Evolutionary conservation across 1,140 invertebrate species (phyloP), one percentile per base, ranked within the genome.

Genomic region (Notospermus geniculatus): DNA sequence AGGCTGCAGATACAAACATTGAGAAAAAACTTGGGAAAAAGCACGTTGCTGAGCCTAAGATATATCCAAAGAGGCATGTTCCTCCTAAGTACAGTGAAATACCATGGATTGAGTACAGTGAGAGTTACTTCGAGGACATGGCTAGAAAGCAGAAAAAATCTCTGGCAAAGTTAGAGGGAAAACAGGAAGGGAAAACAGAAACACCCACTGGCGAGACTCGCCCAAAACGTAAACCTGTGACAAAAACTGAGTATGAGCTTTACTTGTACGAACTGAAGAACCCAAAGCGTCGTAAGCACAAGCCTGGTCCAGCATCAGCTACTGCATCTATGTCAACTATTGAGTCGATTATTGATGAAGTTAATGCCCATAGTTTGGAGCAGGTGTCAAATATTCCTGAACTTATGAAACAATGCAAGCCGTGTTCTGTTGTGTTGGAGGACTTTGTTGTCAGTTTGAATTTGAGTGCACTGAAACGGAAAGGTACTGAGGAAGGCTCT

Each of bases 391-490:
- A 50, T 50, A 50, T 50, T 27, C n/a, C n/a, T 5, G 25, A 50
- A 27, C n/a, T 50, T 19, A 7, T 50, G n/a, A 50, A 50, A 50
- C 25, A 5, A 9, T 50, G 46, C 25, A 50, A 50, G n/a, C 46
- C 46, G 9, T 50, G 46, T 50, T 7, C 4, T n/a, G 46, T 50
- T 50, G 46, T 50, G 5, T 9, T 50, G 5, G 46, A 23, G n/a
- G 46, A 50, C 25, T 50, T 50, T 27, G 46, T 50, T 27, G n/a
- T 23, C n/a, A 50, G n/a, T n/a, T 50, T 50, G 25, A 50, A 50
- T n/a, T n/a, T 50, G 46, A 50, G 25, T 50, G 19, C n/a, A 50
- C n/a, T 23, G 25, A 50, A 50, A n/a, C 25, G 25, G 9, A 50
- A 27, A 9, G 5, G n/a, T 7, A 50, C 4, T 50, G 25, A 4